Conservation (phyloP, 2,113 vertebrate species). For the Ploceus nigricollis region DNA sequence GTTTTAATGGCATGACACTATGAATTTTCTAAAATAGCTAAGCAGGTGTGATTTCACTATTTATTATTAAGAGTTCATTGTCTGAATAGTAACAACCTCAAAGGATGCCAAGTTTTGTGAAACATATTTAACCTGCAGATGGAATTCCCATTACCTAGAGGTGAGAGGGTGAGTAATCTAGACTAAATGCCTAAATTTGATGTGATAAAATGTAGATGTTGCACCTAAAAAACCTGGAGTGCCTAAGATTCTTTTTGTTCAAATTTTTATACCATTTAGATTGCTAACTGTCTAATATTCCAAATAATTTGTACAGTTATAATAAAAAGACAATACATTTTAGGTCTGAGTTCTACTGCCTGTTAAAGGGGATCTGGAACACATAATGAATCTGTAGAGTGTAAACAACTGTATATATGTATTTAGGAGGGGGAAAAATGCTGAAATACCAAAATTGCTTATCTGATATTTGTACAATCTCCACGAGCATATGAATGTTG, state of each 20-base stretch:
- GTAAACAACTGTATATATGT: neutral
- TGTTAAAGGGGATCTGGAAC: neutral
- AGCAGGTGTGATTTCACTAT: neutral
- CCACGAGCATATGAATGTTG: neutral
- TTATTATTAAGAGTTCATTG: neutral
- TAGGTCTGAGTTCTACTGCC: neutral
- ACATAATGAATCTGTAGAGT: neutral
- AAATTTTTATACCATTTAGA: neutral
- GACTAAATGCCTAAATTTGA: neutral
- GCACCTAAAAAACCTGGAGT: neutral
- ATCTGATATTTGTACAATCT: neutral
- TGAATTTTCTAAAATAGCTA: neutral
- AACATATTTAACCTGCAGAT: neutral
- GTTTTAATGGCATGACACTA: neutral
- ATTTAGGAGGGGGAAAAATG: neutral
- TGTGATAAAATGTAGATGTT: neutral
- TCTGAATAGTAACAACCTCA: neutral
- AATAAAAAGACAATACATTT: neutral
- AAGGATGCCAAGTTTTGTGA: neutral
- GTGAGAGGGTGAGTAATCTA: neutral
- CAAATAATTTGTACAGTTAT: neutral
- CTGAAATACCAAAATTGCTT: neutral
- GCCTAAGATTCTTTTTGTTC: neutral
- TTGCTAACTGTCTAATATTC: neutral
- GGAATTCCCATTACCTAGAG: neutral